Evolutionary conservation across 1,140 invertebrate genomes (phyloP), one percentile per base, ranked within the genome.

Genomic region (Cydia pomonella): DNA sequence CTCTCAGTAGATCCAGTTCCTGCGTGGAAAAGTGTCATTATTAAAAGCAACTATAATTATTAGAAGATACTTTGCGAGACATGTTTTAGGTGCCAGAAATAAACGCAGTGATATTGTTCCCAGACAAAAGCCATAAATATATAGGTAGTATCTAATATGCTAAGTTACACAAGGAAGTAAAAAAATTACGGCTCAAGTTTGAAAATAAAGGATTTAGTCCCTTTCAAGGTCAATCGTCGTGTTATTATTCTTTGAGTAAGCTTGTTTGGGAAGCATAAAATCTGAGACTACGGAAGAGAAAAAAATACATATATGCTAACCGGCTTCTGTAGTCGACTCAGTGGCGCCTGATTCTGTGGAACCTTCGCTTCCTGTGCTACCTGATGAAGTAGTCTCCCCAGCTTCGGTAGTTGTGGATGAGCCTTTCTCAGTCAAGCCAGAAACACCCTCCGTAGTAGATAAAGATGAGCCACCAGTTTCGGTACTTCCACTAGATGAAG

Each of bases 1-100:
- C 72, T 69, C 2, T 76, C 77, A 71, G 75, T 81, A 12, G 74
- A 27, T 12, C 38, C 77, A 62, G 75, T 66, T 59, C 64, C 72
- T 53, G 75, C 75, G 44, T 41, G 72, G 23, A 41, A 69, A 38
- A 69, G n/a, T 2, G 12, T 2, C 5, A 63, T 27, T n/a, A 29
- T 66, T 25, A 29, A 18, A 66, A 66, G 10, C 1, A 10, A 6
- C 2, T 29, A 25, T 27, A 25, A 1, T 25, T 25, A 6, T 59
- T 18, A 59, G n/a, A 2, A n/a, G n/a, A n/a, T n/a, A n/a, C n/a
- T n/a, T n/a, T n/a, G n/a, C n/a, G n/a, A n/a, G n/a, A n/a, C n/a
- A n/a, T n/a, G n/a, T n/a, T n/a, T n/a, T n/a, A n/a, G n/a, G n/a
- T n/a, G n/a, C n/a, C n/a, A n/a, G n/a, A n/a, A n/a, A n/a, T n/a